A percentile compares a stretch with the other conserved stretches of the same genome.
phyloP scores from a whole-genome alignment of 2,888 invertebrate genomes.

The Eucera pruinosa region DNA sequence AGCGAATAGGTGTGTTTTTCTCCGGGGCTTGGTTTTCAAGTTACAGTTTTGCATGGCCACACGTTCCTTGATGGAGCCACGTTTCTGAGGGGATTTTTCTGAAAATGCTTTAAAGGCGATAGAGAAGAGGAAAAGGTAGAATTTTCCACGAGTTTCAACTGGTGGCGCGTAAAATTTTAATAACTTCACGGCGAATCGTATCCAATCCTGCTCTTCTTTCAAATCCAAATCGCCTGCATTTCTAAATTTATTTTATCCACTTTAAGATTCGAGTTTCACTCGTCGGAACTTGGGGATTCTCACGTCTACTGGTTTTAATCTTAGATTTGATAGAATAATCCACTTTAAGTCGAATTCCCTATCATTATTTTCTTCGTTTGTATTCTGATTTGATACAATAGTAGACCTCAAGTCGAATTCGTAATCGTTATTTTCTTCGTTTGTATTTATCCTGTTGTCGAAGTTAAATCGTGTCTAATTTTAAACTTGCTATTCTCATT shows the following conservation, averaged over 20 bases:
- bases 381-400: background rate
- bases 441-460: no score
- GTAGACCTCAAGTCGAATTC: no score
- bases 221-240: background rate
- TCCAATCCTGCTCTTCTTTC: background rate
- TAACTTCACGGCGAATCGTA: background rate
- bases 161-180: slow-evolving; percentile 18
- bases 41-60: background rate
- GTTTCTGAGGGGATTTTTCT: slow-evolving; percentile 9
- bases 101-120: slow-evolving; percentile 4
- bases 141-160: slow-evolving; percentile 8
- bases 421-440: no score
- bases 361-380: no score
- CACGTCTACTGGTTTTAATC: no score
- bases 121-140: background rate
- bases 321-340: no score
- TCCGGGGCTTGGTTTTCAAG: slow-evolving; percentile 66
- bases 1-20: slow-evolving; percentile 76
- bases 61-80: slow-evolving; percentile 19
- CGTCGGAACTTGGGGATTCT: no score
- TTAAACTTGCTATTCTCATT: background rate
- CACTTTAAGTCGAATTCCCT: no score
- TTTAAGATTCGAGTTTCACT: background rate
- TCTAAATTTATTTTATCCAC: background rate
- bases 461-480: background rate